Base-by-base conservation (phyloP, 1,140 invertebrate species). In the Akabosia matsudoensis region DNA sequence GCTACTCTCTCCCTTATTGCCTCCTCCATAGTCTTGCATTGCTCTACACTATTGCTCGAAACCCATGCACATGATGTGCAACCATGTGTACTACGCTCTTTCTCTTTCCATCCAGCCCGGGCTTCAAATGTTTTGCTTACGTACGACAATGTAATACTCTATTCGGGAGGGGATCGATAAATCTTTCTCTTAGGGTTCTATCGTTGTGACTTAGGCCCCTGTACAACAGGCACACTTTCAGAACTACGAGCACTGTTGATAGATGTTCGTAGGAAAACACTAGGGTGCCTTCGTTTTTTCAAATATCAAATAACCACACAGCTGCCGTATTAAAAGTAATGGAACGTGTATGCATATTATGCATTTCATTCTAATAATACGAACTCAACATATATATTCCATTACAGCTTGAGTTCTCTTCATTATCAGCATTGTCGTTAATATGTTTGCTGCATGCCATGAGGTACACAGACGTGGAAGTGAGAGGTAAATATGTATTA, bases 101-200 rank as follows among this genome's bases (percentile, higher is more conserved):
- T 28, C 24, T 30, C 61, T 67, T 2, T 45, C 7, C 61, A n/a
- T n/a, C n/a, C n/a, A n/a, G n/a, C n/a, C n/a, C n/a, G n/a, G n/a
- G n/a, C n/a, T n/a, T n/a, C n/a, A n/a, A n/a, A n/a, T n/a, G n/a
- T n/a, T n/a, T 67, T 30, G 61, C 61, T 67, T 28, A 67, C 22
- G 61, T 31, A 67, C 61, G 30, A 67, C n/a, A 67, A 31, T 31
- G 61, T 67, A 67, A 67, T 67, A 67, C 28, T 56, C 24, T 28
- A 67, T 67, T 67, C n/a, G 61, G 61, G 61, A 67, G 61, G 45
- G 51, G 56, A 79, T 79, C 78, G 74, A 79, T 79, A 79, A 79
- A 79, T 79, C 73, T 54, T 74, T 76, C 73, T 72, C 70, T 18
- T 70, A 72, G 70, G 78, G 73, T 76, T 77, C 75, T 70, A 45